Percentiles rank a stretch among this genome's conserved stretches.
Conservation (phyloP, 2,797 vertebrate species). For the Bradypodion pumilum region DNA sequence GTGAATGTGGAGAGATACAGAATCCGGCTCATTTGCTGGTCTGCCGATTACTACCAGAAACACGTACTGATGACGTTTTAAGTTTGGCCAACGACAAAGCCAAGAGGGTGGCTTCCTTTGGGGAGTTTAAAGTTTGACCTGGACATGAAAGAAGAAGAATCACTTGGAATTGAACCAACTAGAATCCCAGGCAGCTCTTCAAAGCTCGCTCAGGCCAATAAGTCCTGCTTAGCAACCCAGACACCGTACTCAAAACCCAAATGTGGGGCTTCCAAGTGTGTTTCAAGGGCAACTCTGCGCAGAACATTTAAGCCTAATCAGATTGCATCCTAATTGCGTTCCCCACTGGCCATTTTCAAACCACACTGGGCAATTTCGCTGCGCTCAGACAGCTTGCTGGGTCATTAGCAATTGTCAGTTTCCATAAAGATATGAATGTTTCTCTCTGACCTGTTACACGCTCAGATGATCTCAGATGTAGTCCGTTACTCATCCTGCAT, state of each 20-base stretch:
- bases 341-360: neutral
- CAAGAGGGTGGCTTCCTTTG: too few species aligned
- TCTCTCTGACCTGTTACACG: neutral
- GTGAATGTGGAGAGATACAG: too few species aligned
- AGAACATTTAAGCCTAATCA: neutral
- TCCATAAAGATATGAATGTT: neutral
- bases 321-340: neutral
- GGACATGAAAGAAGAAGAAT: too few species aligned
- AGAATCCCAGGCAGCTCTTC: too few species aligned
- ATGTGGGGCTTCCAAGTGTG: neutral
- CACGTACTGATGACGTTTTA: too few species aligned
- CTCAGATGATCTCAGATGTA: neutral
- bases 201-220: neutral
- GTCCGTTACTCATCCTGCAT: neutral
- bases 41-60: too few species aligned
- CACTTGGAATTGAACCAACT: too few species aligned
- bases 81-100: too few species aligned
- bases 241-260: neutral
- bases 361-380: neutral
- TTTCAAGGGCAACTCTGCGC: neutral
- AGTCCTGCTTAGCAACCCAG: neutral
- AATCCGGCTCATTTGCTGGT: too few species aligned
- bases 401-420: constrained; percentile 1
- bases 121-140: too few species aligned
- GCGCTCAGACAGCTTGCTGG: neutral